Percentiles rank a stretch among this genome's conserved stretches.
Evolutionary conservation across 2,888 invertebrate species (phyloP).

Genomic region (Parnassius orleans): DNA sequence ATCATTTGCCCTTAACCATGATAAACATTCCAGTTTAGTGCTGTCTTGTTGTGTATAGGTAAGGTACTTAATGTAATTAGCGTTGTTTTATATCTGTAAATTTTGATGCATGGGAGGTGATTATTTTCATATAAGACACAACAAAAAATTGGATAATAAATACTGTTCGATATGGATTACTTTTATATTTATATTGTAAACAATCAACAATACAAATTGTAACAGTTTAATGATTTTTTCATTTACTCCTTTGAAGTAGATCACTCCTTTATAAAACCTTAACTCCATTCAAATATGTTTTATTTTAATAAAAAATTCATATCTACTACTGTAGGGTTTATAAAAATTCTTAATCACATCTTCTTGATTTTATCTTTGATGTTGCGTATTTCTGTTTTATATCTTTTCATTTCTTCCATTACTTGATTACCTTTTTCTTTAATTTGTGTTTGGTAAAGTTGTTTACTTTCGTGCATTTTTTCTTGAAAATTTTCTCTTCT

Average conservation of each 20-base stretch:
- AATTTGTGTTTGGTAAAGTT: slow-evolving; percentile 66
- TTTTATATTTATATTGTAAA: slow-evolving; percentile 62
- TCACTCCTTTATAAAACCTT: too few species aligned
- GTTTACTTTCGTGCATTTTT: slow-evolving; percentile 80
- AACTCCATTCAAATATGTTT: slow-evolving; percentile 8
- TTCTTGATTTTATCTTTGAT: slow-evolving; percentile 74
- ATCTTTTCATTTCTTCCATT: slow-evolving; percentile 76
- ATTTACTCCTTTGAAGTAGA: slow-evolving; percentile 11
- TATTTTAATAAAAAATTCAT: neutral
- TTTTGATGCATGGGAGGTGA: slow-evolving; percentile 67
- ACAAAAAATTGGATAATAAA: slow-evolving; percentile 31
- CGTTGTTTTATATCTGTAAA: slow-evolving; percentile 61
- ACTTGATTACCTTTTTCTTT: slow-evolving; percentile 67
- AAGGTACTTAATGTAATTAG: slow-evolving; percentile 59
- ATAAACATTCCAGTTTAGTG: slow-evolving; percentile 72
- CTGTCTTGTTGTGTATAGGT: slow-evolving; percentile 64
- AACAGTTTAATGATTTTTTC: slow-evolving; percentile 32
- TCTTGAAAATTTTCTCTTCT: slow-evolving; percentile 82
- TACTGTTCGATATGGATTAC: slow-evolving; percentile 42
- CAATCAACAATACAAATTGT: slow-evolving; percentile 57
- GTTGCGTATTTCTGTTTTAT: slow-evolving; percentile 71
- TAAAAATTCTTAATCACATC: slow-evolving; percentile 41
- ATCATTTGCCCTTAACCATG: slow-evolving; percentile 43
- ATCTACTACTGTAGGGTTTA: neutral
- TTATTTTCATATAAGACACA: slow-evolving; percentile 50